phyloP scores from a whole-genome alignment of 2,797 vertebrate species.

The Corythornis leucogaster region DNA sequence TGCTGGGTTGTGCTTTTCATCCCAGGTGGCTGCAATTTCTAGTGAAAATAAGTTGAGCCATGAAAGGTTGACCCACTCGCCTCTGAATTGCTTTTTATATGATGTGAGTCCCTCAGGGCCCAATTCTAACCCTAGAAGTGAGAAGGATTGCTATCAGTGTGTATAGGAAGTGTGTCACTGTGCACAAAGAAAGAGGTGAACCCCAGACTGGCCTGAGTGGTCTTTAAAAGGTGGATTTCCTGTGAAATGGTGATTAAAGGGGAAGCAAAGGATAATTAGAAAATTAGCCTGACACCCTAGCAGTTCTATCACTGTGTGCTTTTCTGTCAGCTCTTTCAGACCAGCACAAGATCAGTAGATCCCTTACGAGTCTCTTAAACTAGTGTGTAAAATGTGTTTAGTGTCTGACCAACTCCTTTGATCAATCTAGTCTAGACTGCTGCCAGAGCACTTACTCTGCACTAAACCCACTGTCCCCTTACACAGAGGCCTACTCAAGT shows the following conservation, averaged over 20 bases:
- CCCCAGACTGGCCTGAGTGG: neutral
- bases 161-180: neutral
- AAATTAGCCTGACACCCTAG: neutral
- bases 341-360: neutral
- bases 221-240: neutral
- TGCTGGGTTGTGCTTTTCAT: constrained; percentile 16
- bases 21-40: constrained; percentile 41
- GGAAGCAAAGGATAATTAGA: constrained; percentile 10
- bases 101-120: constrained; percentile 29
- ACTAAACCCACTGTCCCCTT: neutral
- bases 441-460: neutral
- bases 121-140: constrained; percentile 15
- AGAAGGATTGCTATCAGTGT: constrained; percentile 30
- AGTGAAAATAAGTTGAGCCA: constrained; percentile 39
- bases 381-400: neutral
- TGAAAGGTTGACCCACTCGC: constrained; percentile 31
- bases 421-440: constrained; percentile 7
- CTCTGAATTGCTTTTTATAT: constrained; percentile 55
- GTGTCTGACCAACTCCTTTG: constrained; percentile 34
- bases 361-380: neutral
- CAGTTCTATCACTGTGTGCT: neutral
- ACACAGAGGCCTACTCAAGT: neutral
- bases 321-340: neutral
- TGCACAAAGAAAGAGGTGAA: constrained; percentile 17
- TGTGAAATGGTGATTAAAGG: constrained; percentile 17